Evolutionary conservation across 2,113 vertebrate genomes (phyloP).

Genomic region (Amphiprion ocellaris): DNA sequence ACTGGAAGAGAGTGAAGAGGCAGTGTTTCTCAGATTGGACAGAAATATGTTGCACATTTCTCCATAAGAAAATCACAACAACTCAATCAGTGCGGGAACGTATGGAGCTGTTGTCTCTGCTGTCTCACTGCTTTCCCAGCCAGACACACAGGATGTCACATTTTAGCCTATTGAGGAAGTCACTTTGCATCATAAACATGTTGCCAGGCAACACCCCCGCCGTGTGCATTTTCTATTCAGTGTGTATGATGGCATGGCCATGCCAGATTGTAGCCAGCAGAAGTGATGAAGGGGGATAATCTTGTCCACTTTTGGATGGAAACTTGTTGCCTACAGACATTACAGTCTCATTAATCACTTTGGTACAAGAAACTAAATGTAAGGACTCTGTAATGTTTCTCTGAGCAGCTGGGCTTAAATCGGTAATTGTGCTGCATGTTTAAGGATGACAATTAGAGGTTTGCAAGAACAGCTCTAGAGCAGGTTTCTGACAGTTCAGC

Average conservation of each 20-base stretch:
- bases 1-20: slow-evolving; percentile 34
- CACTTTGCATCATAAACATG: slow-evolving; percentile 86
- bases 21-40: slow-evolving; percentile 38
- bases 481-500: background rate
- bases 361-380: slow-evolving; percentile 10
- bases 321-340: slow-evolving; percentile 55
- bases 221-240: slow-evolving; percentile 76
- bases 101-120: slow-evolving; percentile 55
- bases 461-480: background rate
- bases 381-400: slow-evolving; percentile 1
- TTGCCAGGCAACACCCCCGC: slow-evolving; percentile 78
- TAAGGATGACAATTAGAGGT: background rate
- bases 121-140: slow-evolving; percentile 58
- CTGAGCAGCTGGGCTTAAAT: background rate
- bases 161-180: slow-evolving; percentile 81
- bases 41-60: slow-evolving; percentile 61
- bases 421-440: slow-evolving; percentile 4
- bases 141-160: slow-evolving; percentile 81
- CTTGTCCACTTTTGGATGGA: slow-evolving; percentile 42
- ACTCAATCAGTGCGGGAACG: slow-evolving; percentile 71
- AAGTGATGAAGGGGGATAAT: slow-evolving; percentile 36
- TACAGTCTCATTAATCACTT: slow-evolving; percentile 58
- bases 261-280: slow-evolving; percentile 71
- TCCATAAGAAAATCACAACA: slow-evolving; percentile 49
- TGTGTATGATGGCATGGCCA: slow-evolving; percentile 70